Evolutionary conservation across 1,140 invertebrate genomes (phyloP).

Genomic region (Conus betulinus): DNA sequence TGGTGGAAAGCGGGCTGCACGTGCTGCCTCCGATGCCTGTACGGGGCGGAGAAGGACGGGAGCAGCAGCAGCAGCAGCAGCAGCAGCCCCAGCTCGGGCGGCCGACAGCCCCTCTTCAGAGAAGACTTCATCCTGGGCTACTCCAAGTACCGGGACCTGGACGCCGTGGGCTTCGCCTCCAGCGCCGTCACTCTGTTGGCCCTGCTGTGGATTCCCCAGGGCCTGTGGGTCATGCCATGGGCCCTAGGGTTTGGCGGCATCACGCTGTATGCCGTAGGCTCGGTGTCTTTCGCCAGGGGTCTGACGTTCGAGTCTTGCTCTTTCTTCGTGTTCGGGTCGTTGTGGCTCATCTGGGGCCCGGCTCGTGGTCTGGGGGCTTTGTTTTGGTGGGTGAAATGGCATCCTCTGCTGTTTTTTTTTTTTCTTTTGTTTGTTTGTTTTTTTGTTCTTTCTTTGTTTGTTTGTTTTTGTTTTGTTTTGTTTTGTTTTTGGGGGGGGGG

Average conservation of each 20-base stretch:
- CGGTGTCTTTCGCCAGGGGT: conserved; percentile 59
- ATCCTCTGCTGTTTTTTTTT: not conserved
- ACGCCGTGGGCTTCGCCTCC: conserved; percentile 56
- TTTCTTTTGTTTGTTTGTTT: not conserved
- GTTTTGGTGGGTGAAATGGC: conserved; percentile 13
- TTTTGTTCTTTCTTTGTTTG: not conserved
- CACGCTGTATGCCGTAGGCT: conserved; percentile 56
- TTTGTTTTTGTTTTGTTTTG: not conserved
- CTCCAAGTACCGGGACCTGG: conserved; percentile 57
- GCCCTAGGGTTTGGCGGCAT: conserved; percentile 55
- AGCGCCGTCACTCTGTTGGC: conserved; percentile 58
- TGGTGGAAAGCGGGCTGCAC: conserved; percentile 26
- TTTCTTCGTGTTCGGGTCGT: conserved; percentile 52
- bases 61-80: too few species aligned
- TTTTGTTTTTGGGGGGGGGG: not conserved
- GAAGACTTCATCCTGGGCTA: conserved; percentile 56
- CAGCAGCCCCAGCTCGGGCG: not conserved
- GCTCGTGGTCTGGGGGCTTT: conserved; percentile 45
- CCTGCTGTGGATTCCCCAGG: conserved; percentile 51
- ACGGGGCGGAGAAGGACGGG: conserved; percentile 32
- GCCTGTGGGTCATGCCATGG: conserved; percentile 54
- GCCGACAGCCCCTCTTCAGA: conserved; percentile 39
- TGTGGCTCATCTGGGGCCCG: conserved; percentile 65
- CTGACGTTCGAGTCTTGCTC: conserved; percentile 63
- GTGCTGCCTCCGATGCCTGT: conserved; percentile 39